Percentiles rank a stretch among this genome's conserved stretches.
Evolutionary conservation across 2,113 vertebrate genomes (phyloP).

Genomic region (Peromyscus leucopus): DNA sequence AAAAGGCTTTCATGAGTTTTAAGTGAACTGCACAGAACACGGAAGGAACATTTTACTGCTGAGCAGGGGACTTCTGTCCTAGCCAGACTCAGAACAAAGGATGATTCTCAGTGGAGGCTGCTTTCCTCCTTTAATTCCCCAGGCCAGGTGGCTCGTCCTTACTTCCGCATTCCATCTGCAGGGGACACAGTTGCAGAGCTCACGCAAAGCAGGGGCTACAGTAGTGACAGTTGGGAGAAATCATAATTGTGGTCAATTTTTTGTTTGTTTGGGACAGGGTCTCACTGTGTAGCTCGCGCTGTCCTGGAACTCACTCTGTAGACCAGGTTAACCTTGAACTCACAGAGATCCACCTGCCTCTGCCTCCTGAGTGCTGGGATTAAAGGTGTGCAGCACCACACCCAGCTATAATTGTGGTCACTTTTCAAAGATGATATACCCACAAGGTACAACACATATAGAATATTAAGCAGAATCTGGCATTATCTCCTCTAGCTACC

Average conservation of each 20-base stretch:
- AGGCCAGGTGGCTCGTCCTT: background rate
- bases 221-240: background rate
- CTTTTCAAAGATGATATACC: background rate
- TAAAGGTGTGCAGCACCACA: background rate
- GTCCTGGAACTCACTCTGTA: background rate
- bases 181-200: background rate
- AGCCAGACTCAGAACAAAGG: background rate
- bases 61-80: background rate
- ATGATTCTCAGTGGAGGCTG: no score
- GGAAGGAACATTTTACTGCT: background rate
- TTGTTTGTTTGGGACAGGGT: background rate
- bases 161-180: rapidly evolving
- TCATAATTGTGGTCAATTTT: background rate
- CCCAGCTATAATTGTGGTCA: background rate
- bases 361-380: background rate
- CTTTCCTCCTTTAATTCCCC: background rate
- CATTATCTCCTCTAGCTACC: background rate
- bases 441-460: background rate
- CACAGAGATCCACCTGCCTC: background rate
- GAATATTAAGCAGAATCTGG: background rate
- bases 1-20: background rate
- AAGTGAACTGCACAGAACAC: background rate
- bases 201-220: background rate
- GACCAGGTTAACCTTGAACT: background rate
- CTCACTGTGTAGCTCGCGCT: background rate